Conservation (phyloP, 2,797 vertebrate species). For the Chloroceryle inda region DNA sequence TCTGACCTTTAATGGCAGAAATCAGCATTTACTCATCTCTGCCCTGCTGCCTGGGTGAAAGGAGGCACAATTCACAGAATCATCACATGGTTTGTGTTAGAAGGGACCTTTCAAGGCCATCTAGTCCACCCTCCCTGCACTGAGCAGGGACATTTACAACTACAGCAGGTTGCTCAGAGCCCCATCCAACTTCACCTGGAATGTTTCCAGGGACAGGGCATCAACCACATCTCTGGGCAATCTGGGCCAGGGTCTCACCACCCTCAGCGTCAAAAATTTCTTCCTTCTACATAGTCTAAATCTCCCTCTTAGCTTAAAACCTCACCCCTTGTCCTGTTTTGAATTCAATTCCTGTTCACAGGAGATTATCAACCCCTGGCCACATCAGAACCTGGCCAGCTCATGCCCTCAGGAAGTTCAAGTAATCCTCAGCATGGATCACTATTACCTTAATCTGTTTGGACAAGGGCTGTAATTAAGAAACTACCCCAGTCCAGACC, state of each 20-base stretch:
- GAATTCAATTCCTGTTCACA: neutral
- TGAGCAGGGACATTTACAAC: neutral
- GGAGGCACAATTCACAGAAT: neutral
- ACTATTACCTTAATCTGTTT: rapidly evolving
- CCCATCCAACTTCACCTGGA: neutral
- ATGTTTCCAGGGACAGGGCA: neutral
- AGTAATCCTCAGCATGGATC: neutral
- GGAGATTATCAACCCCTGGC: neutral
- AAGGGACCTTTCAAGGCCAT: neutral
- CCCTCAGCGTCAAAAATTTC: neutral
- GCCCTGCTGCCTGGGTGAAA: neutral
- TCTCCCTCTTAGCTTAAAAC: neutral
- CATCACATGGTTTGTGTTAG: neutral
- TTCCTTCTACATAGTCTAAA: neutral
- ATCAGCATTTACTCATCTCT: too few relatives aligned
- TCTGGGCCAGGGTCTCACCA: neutral
- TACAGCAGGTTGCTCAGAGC: neutral
- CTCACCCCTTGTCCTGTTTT: neutral
- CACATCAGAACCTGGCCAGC: rapidly evolving
- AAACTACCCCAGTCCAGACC: neutral
- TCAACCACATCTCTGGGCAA: neutral
- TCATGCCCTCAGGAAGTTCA: neutral
- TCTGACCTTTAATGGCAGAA: neutral
- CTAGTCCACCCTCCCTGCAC: neutral
- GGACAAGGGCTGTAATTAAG: neutral